Evolutionary conservation across 2,888 invertebrate genomes (phyloP).

Genomic region (Timandra comae): DNA sequence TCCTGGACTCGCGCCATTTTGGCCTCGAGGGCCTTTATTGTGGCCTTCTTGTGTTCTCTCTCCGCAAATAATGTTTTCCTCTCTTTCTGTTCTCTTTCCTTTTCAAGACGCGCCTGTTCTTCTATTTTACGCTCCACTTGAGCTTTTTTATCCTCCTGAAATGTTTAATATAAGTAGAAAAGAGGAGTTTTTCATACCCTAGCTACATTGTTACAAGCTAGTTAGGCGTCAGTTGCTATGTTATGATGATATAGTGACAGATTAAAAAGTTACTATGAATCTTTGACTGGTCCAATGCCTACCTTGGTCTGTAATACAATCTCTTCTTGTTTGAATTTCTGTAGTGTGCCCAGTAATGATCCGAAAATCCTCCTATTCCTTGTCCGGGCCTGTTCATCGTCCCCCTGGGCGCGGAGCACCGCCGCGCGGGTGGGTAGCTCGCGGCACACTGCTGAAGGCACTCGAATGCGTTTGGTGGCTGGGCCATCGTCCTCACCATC

Average conservation of each 20-base stretch:
- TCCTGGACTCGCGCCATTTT: constrained; percentile 93
- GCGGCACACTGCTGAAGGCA: constrained; percentile 86
- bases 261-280: neutral
- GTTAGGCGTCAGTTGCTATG: neutral
- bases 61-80: constrained; percentile 90
- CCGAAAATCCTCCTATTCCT: constrained; percentile 98
- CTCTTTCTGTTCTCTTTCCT: constrained; percentile 88
- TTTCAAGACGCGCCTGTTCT: constrained; percentile 91
- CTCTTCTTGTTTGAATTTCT: constrained; percentile 96
- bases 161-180: neutral
- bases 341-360: constrained; percentile 93
- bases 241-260: no score
- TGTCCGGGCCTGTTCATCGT: constrained; percentile 86
- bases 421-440: constrained; percentile 85
- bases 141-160: constrained; percentile 72
- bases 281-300: neutral
- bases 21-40: constrained; percentile 91
- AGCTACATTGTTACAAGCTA: neutral
- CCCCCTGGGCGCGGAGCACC: constrained; percentile 83
- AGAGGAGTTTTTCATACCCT: neutral
- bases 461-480: constrained; percentile 45
- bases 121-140: constrained; percentile 96
- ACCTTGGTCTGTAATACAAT: constrained; percentile 89
- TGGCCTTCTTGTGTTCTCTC: constrained; percentile 90
- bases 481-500: constrained; percentile 68